Base-by-base conservation (phyloP, 1,140 invertebrate genomes). In the Theocolax elegans region DNA sequence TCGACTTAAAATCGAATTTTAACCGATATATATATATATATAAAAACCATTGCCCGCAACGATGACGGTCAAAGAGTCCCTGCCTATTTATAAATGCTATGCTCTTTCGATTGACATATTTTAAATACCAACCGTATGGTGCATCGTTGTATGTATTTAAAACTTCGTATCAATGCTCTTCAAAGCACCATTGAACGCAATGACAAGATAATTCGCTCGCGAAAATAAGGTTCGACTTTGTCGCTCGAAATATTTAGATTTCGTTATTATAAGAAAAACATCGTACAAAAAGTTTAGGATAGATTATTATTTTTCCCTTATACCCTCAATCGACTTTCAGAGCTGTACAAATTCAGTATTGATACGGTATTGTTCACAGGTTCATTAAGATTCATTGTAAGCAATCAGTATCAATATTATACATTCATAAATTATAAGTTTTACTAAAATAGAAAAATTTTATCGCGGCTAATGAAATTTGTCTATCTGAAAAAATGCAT, bases 21-120 rank as follows among this genome's bases (percentile, higher is more conserved):
- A 27, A 53, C 49, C 38, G 64, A 56, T 35, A 44, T 42, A 40
- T 56, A 58, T n/a, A n/a, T n/a, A n/a, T n/a, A n/a, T n/a, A n/a
- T n/a, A n/a, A n/a, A 67, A 46, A 67, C 29, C 51, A 58, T 67
- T 67, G 51, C 42, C 53, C 53, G 51, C 65, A 58, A 58, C 56
- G 65, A 67, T 58, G 42, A 56, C 56, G 21, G 56, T 67, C 40
- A 67, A 59, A 66, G 64, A 54, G 48, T 53, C 51, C 21, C 35
- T 65, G 31, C 13, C 3, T 23, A 31, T 51, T 1, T 15, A 10
- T 66, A 9, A 54, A 40, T 40, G 35, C 0, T 42, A n/a, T n/a
- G n/a, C n/a, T n/a, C n/a, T n/a, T n/a, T n/a, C n/a, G n/a, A n/a
- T n/a, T n/a, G n/a, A n/a, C n/a, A n/a, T n/a, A n/a, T 35, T 35